Conservation (phyloP, 2,797 vertebrate species). For the Galaxias olidus region DNA sequence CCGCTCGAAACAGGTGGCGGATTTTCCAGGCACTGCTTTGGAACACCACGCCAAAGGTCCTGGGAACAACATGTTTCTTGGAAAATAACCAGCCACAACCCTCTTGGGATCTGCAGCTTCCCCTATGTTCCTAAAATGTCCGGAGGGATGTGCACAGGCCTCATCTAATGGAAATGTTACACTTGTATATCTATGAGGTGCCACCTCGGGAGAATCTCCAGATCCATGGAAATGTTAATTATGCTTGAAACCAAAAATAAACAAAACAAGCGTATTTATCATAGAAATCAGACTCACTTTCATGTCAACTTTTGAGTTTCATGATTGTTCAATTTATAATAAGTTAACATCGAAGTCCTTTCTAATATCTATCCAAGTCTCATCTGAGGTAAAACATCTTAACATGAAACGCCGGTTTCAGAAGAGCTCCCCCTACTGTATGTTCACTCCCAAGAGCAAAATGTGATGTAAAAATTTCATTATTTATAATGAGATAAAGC, state of each 20-base stretch:
- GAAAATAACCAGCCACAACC: slow-evolving; percentile 51
- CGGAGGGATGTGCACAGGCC: background rate
- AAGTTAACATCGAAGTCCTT: too few relatives aligned
- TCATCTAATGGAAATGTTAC: slow-evolving; percentile 12
- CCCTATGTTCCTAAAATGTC: slow-evolving; percentile 23
- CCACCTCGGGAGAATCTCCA: too few relatives aligned
- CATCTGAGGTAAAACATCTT: too few relatives aligned
- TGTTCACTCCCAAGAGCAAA: background rate
- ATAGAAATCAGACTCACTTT: too few relatives aligned
- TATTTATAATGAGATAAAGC: too few relatives aligned
- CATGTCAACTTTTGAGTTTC: too few relatives aligned
- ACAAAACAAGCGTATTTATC: too few relatives aligned
- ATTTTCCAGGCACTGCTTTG: slow-evolving; percentile 57
- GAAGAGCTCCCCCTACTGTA: slow-evolving; percentile 48
- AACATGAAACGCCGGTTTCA: slow-evolving; percentile 11
- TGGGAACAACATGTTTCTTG: slow-evolving; percentile 52
- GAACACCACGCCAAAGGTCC: slow-evolving; percentile 45
- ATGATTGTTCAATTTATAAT: too few relatives aligned
- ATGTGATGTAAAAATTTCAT: background rate
- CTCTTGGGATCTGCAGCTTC: slow-evolving; percentile 46
- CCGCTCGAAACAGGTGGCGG: slow-evolving; percentile 49
- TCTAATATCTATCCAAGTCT: too few relatives aligned
- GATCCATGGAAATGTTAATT: too few relatives aligned
- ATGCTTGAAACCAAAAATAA: too few relatives aligned
- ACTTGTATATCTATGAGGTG: background rate